Evolutionary conservation across 2,797 vertebrate genomes (phyloP), one percentile per base, ranked within the genome.

Genomic region (Centroberyx gerrardi): DNA sequence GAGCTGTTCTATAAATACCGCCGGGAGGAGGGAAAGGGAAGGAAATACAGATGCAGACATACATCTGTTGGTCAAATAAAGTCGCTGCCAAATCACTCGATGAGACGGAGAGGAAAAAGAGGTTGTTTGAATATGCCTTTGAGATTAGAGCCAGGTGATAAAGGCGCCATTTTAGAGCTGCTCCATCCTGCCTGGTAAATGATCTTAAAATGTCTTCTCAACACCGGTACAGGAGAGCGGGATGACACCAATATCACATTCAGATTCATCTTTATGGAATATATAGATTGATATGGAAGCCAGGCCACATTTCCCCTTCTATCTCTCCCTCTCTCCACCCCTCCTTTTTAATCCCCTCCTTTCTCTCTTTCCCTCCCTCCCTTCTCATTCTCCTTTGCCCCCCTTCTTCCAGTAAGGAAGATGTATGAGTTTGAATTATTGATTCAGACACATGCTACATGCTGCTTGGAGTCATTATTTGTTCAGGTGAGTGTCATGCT

Each of bases 1-100:
- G 93, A 94, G 94, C 94, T 89, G 88, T 92, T 96, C 95, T 96
- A 96, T 96, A 96, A 97, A 97, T 96, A 97, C 93, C 90, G n/a
- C 53, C 28, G 83, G 62, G 90, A 77, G 69, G 77, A 49, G 68
- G 66, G 42, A 61, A 79, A 52, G 12, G 70, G 59, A 70, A 82
- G 73, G 84, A 75, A 82, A 82, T 85, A 54, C 72, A 73, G 80
- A 86, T 70, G 73, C 76, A 80, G 68, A 82, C 72, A 36, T 84
- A 70, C 85, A 90, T 87, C 86, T 91, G 81, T 70, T 92, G 84
- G 81, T 89, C 94, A 96, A 96, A 96, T 96, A 95, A 95, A 94
- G 94, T 95, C 93, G 93, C 90, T 93, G 93, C 93, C 72, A 81
- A 81, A 62, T 88, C 76, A 2, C 91, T 92, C 69, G 76, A 87